Conservation (phyloP, 1,140 invertebrate genomes). For the Ganaspis sp. region DNA sequence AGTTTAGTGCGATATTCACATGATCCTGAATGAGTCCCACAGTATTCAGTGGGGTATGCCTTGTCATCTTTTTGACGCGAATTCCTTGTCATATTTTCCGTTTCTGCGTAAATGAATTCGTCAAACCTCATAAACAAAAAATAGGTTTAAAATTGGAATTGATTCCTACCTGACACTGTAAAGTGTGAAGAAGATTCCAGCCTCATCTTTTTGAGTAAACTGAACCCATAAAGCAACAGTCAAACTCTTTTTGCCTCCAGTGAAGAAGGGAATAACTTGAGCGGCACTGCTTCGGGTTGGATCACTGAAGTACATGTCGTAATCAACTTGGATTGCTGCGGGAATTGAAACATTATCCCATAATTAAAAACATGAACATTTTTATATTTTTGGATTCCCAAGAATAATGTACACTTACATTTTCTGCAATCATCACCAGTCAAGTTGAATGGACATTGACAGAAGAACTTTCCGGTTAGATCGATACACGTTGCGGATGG, state of each 20-base stretch:
- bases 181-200: constrained; percentile 94
- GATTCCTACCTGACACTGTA: constrained; percentile 90
- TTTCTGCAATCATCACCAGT: constrained; percentile 98
- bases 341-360: constrained; percentile 46
- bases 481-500: constrained; percentile 96
- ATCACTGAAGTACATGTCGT: constrained; percentile 96
- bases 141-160: too few relatives aligned
- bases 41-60: too few relatives aligned
- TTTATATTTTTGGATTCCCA: too few relatives aligned
- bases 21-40: too few relatives aligned
- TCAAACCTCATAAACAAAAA: too few relatives aligned
- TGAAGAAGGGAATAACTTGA: constrained; percentile 92
- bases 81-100: too few relatives aligned
- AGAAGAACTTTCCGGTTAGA: constrained; percentile 93
- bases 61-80: too few relatives aligned
- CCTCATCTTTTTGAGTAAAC: constrained; percentile 92
- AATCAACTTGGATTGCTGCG: constrained; percentile 94
- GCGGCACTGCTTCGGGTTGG: constrained; percentile 90
- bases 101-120: too few relatives aligned
- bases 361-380: too few relatives aligned
- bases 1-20: too few relatives aligned
- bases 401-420: constrained; percentile 77
- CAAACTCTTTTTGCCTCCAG: constrained; percentile 85
- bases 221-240: constrained; percentile 97
- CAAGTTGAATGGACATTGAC: constrained; percentile 96